Conservation (phyloP, 2,888 invertebrate genomes). For the Pseudoips prasinana region DNA sequence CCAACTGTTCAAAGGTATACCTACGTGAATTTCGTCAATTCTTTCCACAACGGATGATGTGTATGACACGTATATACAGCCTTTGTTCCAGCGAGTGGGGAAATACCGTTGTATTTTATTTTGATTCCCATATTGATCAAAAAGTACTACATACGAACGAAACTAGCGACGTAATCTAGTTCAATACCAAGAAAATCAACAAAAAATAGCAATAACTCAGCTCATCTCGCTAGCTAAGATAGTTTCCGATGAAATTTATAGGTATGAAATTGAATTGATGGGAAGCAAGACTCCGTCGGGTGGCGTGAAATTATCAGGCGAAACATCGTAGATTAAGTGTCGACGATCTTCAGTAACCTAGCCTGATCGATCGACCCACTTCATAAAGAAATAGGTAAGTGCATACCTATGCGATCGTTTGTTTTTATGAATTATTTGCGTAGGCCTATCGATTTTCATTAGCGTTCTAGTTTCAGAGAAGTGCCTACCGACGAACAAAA, state of each 20-base stretch:
- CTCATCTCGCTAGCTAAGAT: conserved; percentile 27
- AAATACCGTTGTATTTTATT: no score
- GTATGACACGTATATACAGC: no score
- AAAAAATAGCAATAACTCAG: conserved; percentile 17
- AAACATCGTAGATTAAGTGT: conserved; percentile 64
- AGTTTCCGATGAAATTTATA: conserved; percentile 47
- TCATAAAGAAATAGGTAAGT: conserved; percentile 41
- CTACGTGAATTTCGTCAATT: no score
- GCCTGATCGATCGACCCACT: conserved; percentile 54
- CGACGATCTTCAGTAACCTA: conserved; percentile 47
- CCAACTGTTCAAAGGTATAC: no score
- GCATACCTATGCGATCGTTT: neutral
- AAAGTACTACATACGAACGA: no score
- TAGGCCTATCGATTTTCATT: conserved; percentile 3
- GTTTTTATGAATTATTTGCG: conserved; percentile 1
- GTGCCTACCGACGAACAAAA: no score
- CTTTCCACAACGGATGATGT: no score
- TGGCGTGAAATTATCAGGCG: conserved; percentile 69
- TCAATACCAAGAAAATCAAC: no score
- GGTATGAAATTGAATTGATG: conserved; percentile 67
- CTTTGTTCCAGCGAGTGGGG: no score
- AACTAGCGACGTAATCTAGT: no score
- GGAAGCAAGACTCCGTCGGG: conserved; percentile 32
- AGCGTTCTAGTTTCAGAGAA: no score
- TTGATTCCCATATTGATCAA: no score